Evolutionary conservation across 2,888 invertebrate genomes (phyloP).

Genomic region (Sclerodermus sp.): DNA sequence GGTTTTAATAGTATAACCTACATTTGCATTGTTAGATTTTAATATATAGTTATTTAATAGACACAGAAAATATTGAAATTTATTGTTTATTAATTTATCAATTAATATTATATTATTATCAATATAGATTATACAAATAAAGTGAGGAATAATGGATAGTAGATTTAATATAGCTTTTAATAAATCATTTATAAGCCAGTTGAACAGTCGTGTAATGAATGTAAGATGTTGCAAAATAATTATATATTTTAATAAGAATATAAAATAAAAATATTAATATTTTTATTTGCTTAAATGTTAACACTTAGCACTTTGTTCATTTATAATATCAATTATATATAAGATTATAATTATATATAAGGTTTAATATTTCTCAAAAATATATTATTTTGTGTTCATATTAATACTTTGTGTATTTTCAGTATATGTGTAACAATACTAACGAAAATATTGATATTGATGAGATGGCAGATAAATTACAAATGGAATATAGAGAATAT

Average conservation of each 20-base stretch:
- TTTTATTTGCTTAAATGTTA: background rate
- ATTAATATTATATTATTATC: conserved; percentile 55
- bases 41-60: no score
- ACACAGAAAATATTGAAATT: conserved; percentile 49
- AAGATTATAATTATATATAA: background rate
- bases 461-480: conserved; percentile 80
- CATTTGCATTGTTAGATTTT: no score
- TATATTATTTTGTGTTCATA: no score
- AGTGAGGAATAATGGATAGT: conserved; percentile 29
- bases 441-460: conserved; percentile 81
- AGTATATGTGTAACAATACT: conserved; percentile 80
- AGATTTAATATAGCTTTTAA: conserved; percentile 21
- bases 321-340: background rate
- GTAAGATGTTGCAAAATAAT: conserved; percentile 51
- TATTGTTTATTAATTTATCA: conserved; percentile 48
- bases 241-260: background rate
- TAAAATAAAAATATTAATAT: background rate
- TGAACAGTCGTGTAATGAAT: conserved; percentile 61
- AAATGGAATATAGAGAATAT: conserved; percentile 77
- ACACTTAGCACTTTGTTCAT: no score
- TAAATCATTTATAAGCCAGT: conserved; percentile 51
- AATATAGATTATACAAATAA: conserved; percentile 44
- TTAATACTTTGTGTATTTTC: conserved; percentile 34
- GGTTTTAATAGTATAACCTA: no score
- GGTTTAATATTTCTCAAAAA: no score